Percentiles rank a stretch among this genome's conserved stretches.
phyloP scores from a whole-genome alignment of 2,888 invertebrate species.

The Cecidostiba fungosa region DNA sequence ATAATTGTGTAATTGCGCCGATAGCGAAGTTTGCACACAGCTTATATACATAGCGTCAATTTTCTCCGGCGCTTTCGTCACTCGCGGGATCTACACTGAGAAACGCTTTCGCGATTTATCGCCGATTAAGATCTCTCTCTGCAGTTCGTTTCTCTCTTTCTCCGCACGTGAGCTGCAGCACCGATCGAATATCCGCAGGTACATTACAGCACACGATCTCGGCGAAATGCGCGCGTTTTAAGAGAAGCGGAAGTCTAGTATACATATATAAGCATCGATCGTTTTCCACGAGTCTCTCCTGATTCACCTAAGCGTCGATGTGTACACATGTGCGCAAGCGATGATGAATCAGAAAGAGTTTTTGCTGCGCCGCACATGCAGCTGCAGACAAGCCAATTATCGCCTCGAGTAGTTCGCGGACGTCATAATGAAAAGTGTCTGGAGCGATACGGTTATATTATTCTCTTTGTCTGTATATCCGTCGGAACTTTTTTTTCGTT shows the following conservation, averaged over 20 bases:
- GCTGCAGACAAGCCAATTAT: constrained; percentile 40
- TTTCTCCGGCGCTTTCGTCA: constrained; percentile 14
- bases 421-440: constrained; percentile 32
- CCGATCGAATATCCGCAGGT: background rate
- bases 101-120: constrained; percentile 18
- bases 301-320: constrained; percentile 51
- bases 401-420: constrained; percentile 4
- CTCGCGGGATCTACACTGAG: background rate
- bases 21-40: background rate
- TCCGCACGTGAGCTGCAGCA: background rate
- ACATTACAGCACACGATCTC: background rate
- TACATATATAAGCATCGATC: background rate
- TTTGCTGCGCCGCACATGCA: background rate
- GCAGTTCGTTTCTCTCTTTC: background rate
- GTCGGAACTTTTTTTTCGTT: constrained; percentile 23
- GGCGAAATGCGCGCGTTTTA: background rate
- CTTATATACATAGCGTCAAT: background rate
- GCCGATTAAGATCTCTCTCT: constrained; percentile 18
- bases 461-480: constrained; percentile 8
- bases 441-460: constrained; percentile 15
- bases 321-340: background rate
- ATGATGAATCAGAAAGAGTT: constrained; percentile 12
- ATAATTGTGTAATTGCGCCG: constrained; percentile 26
- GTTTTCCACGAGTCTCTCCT: constrained; percentile 45
- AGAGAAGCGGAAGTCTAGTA: background rate